Evolutionary conservation across 1,140 invertebrate species (phyloP).

Genomic region (Zaprionus tsacasi): DNA sequence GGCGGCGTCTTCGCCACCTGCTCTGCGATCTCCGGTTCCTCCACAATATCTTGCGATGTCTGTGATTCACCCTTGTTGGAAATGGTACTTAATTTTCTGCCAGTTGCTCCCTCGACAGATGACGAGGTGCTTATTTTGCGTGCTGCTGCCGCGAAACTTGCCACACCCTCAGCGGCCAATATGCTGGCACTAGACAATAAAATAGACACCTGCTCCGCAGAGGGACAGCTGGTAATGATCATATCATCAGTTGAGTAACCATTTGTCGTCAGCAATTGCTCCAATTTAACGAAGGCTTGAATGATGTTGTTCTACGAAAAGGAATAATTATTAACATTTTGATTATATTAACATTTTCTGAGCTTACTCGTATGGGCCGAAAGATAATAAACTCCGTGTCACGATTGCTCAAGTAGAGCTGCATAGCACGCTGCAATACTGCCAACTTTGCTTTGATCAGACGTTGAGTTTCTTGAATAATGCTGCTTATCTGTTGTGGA

Average conservation of each 20-base stretch:
- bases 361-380: conserved; percentile 92
- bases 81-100: conserved; percentile 60
- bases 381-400: conserved; percentile 98
- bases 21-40: neutral
- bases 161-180: conserved; percentile 83
- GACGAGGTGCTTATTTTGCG: conserved; percentile 77
- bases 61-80: conserved; percentile 52
- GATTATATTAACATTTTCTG: too few species aligned
- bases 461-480: conserved; percentile 88
- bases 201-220: conserved; percentile 96
- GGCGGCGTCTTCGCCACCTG: conserved; percentile 16
- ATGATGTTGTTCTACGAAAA: conserved; percentile 93
- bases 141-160: conserved; percentile 70
- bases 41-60: conserved; percentile 5
- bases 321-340: conserved; percentile 18
- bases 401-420: conserved; percentile 97
- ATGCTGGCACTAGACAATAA: conserved; percentile 91
- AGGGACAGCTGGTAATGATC: conserved; percentile 93
- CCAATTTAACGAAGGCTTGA: conserved; percentile 92
- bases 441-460: conserved; percentile 92
- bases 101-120: conserved; percentile 47
- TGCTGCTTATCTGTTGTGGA: conserved; percentile 85
- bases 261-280: conserved; percentile 89
- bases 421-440: conserved; percentile 93
- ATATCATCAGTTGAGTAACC: conserved; percentile 92